Evolutionary conservation across 2,113 vertebrate species (phyloP), one percentile per base, ranked within the genome.

Genomic region (Clarias macrocephalus): DNA sequence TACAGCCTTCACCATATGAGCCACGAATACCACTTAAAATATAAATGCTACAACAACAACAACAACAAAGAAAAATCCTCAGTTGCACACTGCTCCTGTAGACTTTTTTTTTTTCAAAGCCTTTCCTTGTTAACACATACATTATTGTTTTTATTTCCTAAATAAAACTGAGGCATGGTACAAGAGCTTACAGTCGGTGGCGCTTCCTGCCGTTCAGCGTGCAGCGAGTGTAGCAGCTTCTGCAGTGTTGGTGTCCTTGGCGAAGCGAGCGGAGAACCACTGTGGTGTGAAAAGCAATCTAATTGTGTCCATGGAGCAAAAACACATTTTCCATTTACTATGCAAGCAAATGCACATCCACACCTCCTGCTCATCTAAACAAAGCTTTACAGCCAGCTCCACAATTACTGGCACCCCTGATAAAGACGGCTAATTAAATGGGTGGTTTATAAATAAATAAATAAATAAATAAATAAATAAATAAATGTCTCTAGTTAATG

Each of bases 201-300:
- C 3, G n/a, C 18, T 28, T 21, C 25, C 63, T 19, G 80, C 23
- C 37, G 13, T 23, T 83, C 68, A 16, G 25, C 3, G 37, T 28
- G 81, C 62, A n/a, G 33, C 9, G 12, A 65, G 25, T 83, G 62
- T n/a, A 48, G 12, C 60, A 28, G 25, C 60, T 9, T 81, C 33
- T 62, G 25, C 80, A 83, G 57, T 42, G 48, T 62, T 23, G 72
- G 65, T 15, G 52, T 65, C 59, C 59, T 65, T 87, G 52, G 48
- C 25, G 42, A 28, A 54, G 60, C 42, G 52, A 57, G 57, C 33
- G 57, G n/a, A 65, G 30, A 87, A 83, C 33, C 56, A 73, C 3
- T 66, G 81, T 82, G 56, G n/a, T 66, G 65, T 83, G 33, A 83
- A 82, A 82, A 62, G 28, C 37, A 81, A 87, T 82, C 66, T 76